These are phyloP conservation scores for Drosophila albomicans DNA, from an alignment of 1,140 invertebrate species.

Conservation along the genomic window DNA sequence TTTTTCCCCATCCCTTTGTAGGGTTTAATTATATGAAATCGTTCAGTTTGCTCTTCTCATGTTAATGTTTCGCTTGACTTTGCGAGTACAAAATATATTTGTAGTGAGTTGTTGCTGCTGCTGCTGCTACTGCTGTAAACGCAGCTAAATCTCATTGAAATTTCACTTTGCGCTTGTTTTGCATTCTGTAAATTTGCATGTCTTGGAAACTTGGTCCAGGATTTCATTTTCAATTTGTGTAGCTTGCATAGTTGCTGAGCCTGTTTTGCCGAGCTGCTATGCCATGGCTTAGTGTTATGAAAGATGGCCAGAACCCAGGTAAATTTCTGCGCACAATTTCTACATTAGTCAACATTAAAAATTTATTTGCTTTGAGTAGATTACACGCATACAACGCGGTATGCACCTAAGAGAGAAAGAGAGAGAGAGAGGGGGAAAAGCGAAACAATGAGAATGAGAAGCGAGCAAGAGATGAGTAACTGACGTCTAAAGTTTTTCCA, in stretches of 20 bases:
- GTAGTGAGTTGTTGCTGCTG: too few relatives aligned
- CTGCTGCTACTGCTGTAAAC: slow-evolving; percentile 3
- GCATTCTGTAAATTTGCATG: slow-evolving; percentile 33
- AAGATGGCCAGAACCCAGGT: slow-evolving; percentile 60
- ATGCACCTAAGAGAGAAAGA: not conserved
- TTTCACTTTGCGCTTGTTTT: slow-evolving; percentile 17
- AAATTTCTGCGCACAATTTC: slow-evolving; percentile 77
- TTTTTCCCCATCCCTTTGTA: slow-evolving; percentile 1
- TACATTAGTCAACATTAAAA: slow-evolving; percentile 82
- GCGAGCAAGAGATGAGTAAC: slow-evolving; percentile 49
- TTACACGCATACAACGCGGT: slow-evolving; percentile 62
- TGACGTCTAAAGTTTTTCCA: slow-evolving; percentile 57
- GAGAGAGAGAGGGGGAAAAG: not conserved
- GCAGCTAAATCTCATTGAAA: slow-evolving; percentile 20
- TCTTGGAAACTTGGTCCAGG: slow-evolving; percentile 38
- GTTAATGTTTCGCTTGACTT: slow-evolving; percentile 21
- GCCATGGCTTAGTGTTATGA: slow-evolving; percentile 29
- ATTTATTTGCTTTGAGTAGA: slow-evolving; percentile 82
- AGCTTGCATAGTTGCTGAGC: slow-evolving; percentile 31
- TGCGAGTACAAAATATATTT: not conserved
- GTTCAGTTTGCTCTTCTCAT: slow-evolving; percentile 9
- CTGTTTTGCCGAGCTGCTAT: slow-evolving; percentile 45
- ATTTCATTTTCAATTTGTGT: slow-evolving; percentile 63
- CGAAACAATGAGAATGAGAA: not conserved
- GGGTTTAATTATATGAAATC: slow-evolving; percentile 17